Conservation (phyloP, 2,888 invertebrate species). For the Drosophila maculinotata region DNA sequence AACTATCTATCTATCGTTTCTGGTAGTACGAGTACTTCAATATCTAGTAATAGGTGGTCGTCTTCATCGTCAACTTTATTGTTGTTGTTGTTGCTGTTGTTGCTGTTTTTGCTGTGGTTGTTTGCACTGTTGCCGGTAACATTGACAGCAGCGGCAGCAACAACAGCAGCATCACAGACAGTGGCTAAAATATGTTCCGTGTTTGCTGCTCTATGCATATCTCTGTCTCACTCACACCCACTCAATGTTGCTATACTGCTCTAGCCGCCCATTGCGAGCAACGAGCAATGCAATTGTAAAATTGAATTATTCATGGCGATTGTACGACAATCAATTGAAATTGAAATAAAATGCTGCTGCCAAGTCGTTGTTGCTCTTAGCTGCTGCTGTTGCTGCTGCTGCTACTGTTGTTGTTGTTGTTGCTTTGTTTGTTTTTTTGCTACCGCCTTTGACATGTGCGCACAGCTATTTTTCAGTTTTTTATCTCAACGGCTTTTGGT, state of each 20-base stretch:
- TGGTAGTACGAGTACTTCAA: slow-evolving; percentile 40
- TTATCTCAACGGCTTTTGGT: slow-evolving; percentile 29
- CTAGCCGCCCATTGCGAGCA: slow-evolving; percentile 50
- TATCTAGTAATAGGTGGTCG: slow-evolving; percentile 62
- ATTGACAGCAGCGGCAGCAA: slow-evolving; percentile 50
- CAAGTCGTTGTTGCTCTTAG: slow-evolving; percentile 54
- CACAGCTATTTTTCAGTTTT: slow-evolving; percentile 70
- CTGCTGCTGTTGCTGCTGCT: slow-evolving; percentile 39
- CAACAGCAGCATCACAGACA: slow-evolving; percentile 43
- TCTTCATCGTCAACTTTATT: slow-evolving; percentile 36
- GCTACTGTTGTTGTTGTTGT: slow-evolving; percentile 29
- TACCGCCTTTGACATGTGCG: slow-evolving; percentile 76
- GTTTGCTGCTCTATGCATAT: slow-evolving; percentile 56
- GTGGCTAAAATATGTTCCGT: slow-evolving; percentile 75
- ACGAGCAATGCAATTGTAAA: slow-evolving; percentile 73
- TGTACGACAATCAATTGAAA: slow-evolving; percentile 85
- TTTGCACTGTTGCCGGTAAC: slow-evolving; percentile 35
- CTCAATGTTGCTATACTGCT: slow-evolving; percentile 43
- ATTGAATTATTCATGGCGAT: slow-evolving; percentile 85
- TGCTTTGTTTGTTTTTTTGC: slow-evolving; percentile 45
- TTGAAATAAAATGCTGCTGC: slow-evolving; percentile 83
- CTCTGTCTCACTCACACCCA: slow-evolving; percentile 32
- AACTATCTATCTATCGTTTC: slow-evolving; percentile 1
- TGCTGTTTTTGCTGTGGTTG: slow-evolving; percentile 21
- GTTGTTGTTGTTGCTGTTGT: slow-evolving; percentile 22